A percentile compares a stretch with the other conserved stretches of the same genome.
Conservation (phyloP, 2,113 vertebrate genomes). For the Engraulis encrasicolus region DNA sequence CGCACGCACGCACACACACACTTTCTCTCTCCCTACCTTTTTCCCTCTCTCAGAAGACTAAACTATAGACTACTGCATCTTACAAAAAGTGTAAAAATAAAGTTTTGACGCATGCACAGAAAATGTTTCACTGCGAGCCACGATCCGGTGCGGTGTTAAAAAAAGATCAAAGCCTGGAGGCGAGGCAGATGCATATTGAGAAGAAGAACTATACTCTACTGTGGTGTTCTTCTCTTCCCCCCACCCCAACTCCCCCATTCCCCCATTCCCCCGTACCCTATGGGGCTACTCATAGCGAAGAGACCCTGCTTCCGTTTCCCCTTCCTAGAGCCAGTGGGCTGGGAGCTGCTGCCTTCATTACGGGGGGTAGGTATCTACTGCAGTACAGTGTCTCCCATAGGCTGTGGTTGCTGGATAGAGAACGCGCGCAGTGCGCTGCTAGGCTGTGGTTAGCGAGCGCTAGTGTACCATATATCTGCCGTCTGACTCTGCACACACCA, state of each 20-base stretch:
- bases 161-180: constrained; percentile 6
- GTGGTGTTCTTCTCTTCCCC: not conserved
- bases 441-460: not conserved
- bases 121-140: not conserved
- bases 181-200: not conserved
- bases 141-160: not conserved
- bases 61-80: not conserved
- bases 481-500: constrained; percentile 1
- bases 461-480: not conserved
- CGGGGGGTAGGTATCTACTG: not conserved
- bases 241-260: too few relatives aligned
- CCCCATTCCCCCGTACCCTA: not conserved
- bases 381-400: not conserved
- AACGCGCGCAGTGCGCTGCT: not conserved
- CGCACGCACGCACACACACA: too few relatives aligned
- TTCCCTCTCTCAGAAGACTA: too few relatives aligned
- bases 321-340: not conserved
- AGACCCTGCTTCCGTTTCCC: not conserved
- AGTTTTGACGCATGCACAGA: not conserved
- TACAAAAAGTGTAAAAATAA: not conserved
- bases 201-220: not conserved
- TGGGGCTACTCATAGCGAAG: not conserved
- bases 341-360: not conserved
- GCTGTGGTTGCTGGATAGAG: not conserved
- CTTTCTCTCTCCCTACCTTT: too few relatives aligned